phyloP scores from a whole-genome alignment of 2,888 invertebrate genomes.

The Palloptera scutellata region DNA sequence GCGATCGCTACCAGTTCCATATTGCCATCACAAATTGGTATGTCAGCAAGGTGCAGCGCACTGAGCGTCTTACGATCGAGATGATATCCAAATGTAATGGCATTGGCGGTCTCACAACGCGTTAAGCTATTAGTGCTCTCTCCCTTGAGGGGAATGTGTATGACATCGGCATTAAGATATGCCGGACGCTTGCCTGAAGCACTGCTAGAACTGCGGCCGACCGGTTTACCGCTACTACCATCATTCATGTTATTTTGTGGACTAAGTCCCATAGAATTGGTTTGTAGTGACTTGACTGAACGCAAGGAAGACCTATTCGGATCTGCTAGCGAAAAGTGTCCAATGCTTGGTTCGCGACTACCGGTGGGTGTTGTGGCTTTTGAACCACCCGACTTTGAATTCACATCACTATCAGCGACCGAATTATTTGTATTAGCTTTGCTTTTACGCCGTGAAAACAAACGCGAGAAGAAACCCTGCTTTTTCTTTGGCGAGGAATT shows the following conservation, averaged over 20 bases:
- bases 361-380: conserved; percentile 50
- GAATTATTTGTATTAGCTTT: conserved; percentile 37
- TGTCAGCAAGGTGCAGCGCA: conserved; percentile 63
- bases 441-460: conserved; percentile 68
- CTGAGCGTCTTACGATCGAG: conserved; percentile 63
- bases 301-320: conserved; percentile 57
- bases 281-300: conserved; percentile 55
- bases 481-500: conserved; percentile 69
- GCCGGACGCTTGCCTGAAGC: conserved; percentile 69
- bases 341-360: conserved; percentile 58
- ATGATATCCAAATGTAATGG: conserved; percentile 60
- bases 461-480: conserved; percentile 71
- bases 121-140: conserved; percentile 65
- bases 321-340: conserved; percentile 56
- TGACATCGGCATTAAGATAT: conserved; percentile 69
- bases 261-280: conserved; percentile 60
- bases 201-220: conserved; percentile 70
- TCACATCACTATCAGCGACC: not conserved
- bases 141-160: conserved; percentile 72
- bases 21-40: conserved; percentile 65
- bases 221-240: conserved; percentile 60
- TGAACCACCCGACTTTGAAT: conserved; percentile 36
- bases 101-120: conserved; percentile 57
- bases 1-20: conserved; percentile 70
- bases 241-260: conserved; percentile 40